Evolutionary conservation across 1,140 invertebrate genomes (phyloP).

Genomic region (Wiebesia pumilae): DNA sequence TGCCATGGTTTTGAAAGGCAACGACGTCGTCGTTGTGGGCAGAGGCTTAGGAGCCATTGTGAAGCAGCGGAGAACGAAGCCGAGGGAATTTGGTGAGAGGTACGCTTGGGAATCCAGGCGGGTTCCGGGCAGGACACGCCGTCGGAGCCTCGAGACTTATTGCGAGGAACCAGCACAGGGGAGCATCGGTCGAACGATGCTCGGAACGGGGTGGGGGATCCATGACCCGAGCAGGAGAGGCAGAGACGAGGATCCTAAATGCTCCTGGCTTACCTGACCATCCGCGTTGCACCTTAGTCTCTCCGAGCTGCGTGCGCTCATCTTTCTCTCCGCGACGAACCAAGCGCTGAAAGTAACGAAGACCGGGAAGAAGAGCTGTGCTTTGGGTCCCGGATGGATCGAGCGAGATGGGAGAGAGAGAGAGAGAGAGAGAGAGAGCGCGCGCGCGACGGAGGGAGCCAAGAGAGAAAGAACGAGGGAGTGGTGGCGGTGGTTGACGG

Average conservation of each 20-base stretch:
- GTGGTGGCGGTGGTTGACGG: no score
- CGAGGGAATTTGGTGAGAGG: constrained; percentile 29
- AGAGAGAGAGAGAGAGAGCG: not conserved
- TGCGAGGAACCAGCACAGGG: constrained; percentile 32
- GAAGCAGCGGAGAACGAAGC: not conserved
- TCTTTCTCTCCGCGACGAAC: not conserved
- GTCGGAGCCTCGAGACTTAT: constrained; percentile 42
- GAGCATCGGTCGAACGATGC: constrained; percentile 35
- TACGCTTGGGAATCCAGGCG: constrained; percentile 40
- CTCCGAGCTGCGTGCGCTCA: not conserved
- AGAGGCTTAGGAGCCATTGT: not conserved
- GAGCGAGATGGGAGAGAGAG: not conserved
- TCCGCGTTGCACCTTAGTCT: not conserved
- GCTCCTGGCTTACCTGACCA: constrained; percentile 1
- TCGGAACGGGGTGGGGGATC: constrained; percentile 17
- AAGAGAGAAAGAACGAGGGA: no score
- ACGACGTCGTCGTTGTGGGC: not conserved
- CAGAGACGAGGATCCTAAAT: constrained; percentile 34
- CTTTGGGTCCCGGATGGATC: constrained; percentile 14
- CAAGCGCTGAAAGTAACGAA: constrained; percentile 50
- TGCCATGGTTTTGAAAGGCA: not conserved
- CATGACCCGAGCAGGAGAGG: constrained; percentile 32
- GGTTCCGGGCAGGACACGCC: constrained; percentile 42
- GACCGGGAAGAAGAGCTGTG: constrained; percentile 50
- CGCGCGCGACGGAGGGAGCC: no score